These are phyloP conservation scores for Fringilla coelebs DNA, from an alignment of 2,797 vertebrate genomes.

Conservation along the genomic window DNA sequence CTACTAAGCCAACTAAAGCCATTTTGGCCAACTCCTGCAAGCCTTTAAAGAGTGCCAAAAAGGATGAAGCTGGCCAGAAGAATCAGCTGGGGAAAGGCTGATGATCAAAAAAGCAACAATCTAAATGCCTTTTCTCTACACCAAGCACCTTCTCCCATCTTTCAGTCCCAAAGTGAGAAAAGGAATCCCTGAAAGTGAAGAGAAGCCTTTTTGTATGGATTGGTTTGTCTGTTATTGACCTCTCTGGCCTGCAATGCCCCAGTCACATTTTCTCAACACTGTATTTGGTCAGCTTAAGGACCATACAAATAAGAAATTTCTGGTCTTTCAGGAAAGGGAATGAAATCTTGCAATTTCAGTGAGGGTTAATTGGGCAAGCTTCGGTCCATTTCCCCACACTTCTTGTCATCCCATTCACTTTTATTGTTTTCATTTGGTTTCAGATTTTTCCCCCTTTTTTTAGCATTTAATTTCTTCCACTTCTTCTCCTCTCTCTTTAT, in stretches of 20 bases:
- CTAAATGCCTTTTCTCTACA: background rate
- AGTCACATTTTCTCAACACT: background rate
- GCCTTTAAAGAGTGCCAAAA: background rate
- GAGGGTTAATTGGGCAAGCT: background rate
- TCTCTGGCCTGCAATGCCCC: background rate
- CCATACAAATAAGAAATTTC: background rate
- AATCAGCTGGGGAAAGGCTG: background rate
- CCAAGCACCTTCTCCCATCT: background rate
- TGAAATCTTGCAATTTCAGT: background rate
- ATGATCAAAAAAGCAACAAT: accelerated
- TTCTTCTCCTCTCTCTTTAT: background rate
- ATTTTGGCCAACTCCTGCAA: background rate
- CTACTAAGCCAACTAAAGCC: background rate
- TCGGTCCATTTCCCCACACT: background rate
- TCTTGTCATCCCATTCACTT: background rate
- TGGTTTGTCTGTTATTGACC: background rate
- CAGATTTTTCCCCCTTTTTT: background rate
- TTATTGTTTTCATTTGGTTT: background rate
- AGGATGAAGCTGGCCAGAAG: background rate
- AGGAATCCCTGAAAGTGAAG: background rate
- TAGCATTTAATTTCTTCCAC: background rate
- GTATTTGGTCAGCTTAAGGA: background rate
- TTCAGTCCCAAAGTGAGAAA: background rate
- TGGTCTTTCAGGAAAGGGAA: background rate
- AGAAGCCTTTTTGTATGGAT: background rate